Evolutionary conservation across 2,797 vertebrate species (phyloP).

Genomic region (Hapalemur alaotrensis): DNA sequence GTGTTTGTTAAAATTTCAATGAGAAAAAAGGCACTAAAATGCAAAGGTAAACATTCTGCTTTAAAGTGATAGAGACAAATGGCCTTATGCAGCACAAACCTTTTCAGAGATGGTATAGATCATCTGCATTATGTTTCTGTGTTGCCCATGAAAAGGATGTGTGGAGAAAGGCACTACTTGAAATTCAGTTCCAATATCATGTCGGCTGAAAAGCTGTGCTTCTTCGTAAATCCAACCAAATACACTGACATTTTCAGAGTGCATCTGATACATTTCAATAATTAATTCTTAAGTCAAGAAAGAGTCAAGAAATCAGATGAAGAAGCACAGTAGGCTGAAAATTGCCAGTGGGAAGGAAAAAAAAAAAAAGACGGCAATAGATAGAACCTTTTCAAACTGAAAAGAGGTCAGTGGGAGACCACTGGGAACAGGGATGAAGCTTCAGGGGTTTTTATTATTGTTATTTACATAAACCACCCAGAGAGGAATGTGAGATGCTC

Average conservation of each 20-base stretch:
- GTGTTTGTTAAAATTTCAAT: slow-evolving; percentile 58
- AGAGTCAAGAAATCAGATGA: slow-evolving; percentile 76
- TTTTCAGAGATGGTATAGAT: slow-evolving; percentile 54
- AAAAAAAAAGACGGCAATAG: not conserved
- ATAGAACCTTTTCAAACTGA: slow-evolving; percentile 71
- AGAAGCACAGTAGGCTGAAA: slow-evolving; percentile 70
- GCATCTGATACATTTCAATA: slow-evolving; percentile 75
- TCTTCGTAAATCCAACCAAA: slow-evolving; percentile 63
- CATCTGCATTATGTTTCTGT: slow-evolving; percentile 61
- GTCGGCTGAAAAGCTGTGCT: slow-evolving; percentile 57
- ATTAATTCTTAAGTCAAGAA: slow-evolving; percentile 74
- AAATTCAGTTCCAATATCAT: slow-evolving; percentile 61
- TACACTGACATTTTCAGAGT: slow-evolving; percentile 69
- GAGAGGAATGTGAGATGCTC: slow-evolving; percentile 29
- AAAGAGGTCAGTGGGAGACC: slow-evolving; percentile 75
- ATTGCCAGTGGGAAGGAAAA: slow-evolving; percentile 60
- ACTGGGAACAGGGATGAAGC: slow-evolving; percentile 64
- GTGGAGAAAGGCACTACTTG: slow-evolving; percentile 57
- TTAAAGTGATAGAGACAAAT: slow-evolving; percentile 66
- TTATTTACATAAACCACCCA: slow-evolving; percentile 76
- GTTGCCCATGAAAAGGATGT: slow-evolving; percentile 67
- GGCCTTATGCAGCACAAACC: not conserved
- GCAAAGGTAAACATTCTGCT: slow-evolving; percentile 70
- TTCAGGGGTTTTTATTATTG: slow-evolving; percentile 64
- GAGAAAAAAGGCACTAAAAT: slow-evolving; percentile 42